Percentiles rank a stretch among this genome's conserved stretches.
phyloP scores from a whole-genome alignment of 1,140 invertebrate species.

The Lineus longissimus region DNA sequence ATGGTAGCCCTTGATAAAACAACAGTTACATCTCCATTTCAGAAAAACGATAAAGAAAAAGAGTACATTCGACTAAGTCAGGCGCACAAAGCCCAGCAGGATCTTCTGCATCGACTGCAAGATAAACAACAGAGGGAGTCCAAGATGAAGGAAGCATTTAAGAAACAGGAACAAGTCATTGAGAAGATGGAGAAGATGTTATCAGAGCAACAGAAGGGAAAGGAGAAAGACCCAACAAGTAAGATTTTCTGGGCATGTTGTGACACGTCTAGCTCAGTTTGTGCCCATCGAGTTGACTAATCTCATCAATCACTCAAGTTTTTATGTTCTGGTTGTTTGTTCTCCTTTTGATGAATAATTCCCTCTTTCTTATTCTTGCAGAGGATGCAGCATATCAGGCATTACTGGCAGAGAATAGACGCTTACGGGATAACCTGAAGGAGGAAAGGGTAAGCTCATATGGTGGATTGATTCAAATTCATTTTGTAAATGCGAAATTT shows the following conservation, averaged over 20 bases:
- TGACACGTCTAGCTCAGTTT: neutral
- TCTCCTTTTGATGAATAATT: too few species aligned
- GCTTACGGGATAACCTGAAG: too few species aligned
- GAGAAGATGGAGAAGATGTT: slow-evolving; percentile 45
- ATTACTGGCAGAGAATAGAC: slow-evolving; percentile 10
- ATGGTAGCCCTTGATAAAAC: too few species aligned
- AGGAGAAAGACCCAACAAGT: slow-evolving; percentile 21
- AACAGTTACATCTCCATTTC: slow-evolving; percentile 7
- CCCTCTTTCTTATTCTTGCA: neutral
- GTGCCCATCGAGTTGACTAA: too few species aligned
- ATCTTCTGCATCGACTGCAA: slow-evolving; percentile 39
- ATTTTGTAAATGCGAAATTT: too few species aligned
- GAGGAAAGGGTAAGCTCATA: too few species aligned
- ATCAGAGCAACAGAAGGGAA: slow-evolving; percentile 26
- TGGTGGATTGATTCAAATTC: too few species aligned
- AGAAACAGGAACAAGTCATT: slow-evolving; percentile 48
- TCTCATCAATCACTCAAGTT: too few species aligned
- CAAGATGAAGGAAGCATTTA: slow-evolving; percentile 42
- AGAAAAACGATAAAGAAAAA: slow-evolving; percentile 49
- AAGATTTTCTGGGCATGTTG: slow-evolving; percentile 13
- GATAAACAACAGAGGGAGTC: slow-evolving; percentile 38
- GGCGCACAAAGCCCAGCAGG: slow-evolving; percentile 34
- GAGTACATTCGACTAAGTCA: slow-evolving; percentile 33
- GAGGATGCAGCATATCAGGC: neutral
- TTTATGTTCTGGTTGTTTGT: too few species aligned